Percentiles rank a stretch among this genome's conserved stretches.
Evolutionary conservation across 2,113 vertebrate species (phyloP).

Genomic region (Rhinichthys klamathensis): DNA sequence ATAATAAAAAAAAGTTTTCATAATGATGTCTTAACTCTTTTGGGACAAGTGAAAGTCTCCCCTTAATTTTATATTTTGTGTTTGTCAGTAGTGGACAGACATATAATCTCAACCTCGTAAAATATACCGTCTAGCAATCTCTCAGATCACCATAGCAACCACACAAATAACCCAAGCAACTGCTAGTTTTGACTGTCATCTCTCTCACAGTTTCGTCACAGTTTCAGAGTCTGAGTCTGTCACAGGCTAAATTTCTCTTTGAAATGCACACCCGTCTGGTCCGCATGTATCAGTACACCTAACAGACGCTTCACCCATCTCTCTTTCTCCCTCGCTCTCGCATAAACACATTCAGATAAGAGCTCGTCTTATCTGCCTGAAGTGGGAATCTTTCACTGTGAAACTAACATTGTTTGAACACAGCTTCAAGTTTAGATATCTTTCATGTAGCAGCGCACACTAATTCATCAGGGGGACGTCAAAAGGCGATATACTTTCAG

Average conservation of each 20-base stretch:
- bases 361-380: conserved; percentile 15
- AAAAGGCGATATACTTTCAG: conserved; percentile 44
- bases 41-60: neutral
- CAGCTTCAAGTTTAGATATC: conserved; percentile 33
- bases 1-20: neutral
- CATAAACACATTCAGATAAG: conserved; percentile 29
- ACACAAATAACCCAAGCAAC: conserved; percentile 1
- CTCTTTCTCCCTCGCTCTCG: neutral
- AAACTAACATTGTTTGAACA: conserved; percentile 40
- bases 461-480: conserved; percentile 35
- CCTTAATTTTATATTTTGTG: neutral
- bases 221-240: neutral
- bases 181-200: neutral
- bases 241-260: neutral
- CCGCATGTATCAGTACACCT: neutral
- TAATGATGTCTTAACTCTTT: neutral
- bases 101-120: neutral
- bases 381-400: conserved; percentile 24
- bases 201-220: neutral
- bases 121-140: neutral
- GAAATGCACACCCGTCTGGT: neutral
- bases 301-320: neutral
- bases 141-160: neutral
- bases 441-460: neutral
- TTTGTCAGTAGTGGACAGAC: neutral